Conservation (phyloP, 2,888 invertebrate species). For the Erebia ligea region DNA sequence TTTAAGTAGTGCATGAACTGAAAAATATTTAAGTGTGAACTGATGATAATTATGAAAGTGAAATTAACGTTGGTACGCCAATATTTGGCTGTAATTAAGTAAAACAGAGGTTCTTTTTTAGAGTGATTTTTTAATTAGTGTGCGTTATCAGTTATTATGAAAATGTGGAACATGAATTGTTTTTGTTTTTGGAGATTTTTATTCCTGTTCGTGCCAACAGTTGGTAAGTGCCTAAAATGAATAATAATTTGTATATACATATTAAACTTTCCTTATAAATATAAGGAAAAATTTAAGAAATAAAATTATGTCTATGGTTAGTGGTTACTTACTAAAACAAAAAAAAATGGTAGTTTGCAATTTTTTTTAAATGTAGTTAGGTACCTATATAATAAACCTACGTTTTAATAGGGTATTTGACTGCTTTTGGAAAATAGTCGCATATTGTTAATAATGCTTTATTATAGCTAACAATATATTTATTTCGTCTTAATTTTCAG, state of each 20-base stretch:
- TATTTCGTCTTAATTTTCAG: too few relatives aligned
- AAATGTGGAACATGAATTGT: conserved; percentile 64
- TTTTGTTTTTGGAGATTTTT: conserved; percentile 60
- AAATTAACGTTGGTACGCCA: conserved; percentile 46
- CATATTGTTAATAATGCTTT: too few relatives aligned
- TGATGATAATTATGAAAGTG: conserved; percentile 46
- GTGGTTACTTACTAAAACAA: too few relatives aligned
- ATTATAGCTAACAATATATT: too few relatives aligned
- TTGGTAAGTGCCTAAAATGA: conserved; percentile 59
- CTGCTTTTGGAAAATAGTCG: too few relatives aligned
- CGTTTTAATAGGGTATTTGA: too few relatives aligned
- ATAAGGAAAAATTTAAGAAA: too few relatives aligned
- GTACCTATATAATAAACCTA: too few relatives aligned
- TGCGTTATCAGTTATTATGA: conserved; percentile 37
- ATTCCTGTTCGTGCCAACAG: conserved; percentile 56
- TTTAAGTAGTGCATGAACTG: neutral
- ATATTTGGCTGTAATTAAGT: conserved; percentile 50
- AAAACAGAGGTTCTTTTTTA: conserved; percentile 39
- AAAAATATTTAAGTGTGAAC: conserved; percentile 35
- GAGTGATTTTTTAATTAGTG: conserved; percentile 43
- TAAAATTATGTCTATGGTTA: too few relatives aligned
- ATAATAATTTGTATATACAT: neutral
- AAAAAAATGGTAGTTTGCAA: too few relatives aligned
- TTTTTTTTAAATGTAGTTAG: too few relatives aligned
- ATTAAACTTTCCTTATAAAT: neutral